Evolutionary conservation across 2,113 vertebrate genomes (phyloP).

Genomic region (Peromyscus polionotus): DNA sequence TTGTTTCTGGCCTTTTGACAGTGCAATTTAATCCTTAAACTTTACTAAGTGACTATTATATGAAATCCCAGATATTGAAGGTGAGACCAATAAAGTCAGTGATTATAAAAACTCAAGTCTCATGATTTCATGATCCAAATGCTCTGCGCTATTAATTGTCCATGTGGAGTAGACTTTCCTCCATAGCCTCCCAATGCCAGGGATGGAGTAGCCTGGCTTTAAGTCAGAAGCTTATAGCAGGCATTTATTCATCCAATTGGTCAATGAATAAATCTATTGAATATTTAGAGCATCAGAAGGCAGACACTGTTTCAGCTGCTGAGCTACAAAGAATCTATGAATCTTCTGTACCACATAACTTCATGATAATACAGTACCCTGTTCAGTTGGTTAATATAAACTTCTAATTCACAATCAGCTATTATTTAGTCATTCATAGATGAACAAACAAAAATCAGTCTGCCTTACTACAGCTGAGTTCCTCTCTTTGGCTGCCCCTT

Average conservation of each 20-base stretch:
- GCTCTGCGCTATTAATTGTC: background rate
- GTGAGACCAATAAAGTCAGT: slow-evolving; percentile 26
- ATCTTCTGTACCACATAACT: background rate
- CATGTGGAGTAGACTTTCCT: background rate
- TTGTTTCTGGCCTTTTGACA: background rate
- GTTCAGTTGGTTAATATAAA: background rate
- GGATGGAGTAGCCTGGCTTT: background rate
- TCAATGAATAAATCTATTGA: background rate
- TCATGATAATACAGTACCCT: background rate
- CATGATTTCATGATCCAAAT: background rate
- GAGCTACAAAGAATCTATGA: background rate
- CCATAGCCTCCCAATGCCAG: background rate
- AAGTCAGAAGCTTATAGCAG: background rate
- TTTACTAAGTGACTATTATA: background rate
- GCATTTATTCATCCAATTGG: background rate
- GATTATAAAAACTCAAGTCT: background rate
- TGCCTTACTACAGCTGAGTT: background rate
- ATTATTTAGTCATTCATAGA: background rate
- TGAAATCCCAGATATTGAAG: background rate
- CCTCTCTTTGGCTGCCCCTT: background rate
- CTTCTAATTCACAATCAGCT: background rate
- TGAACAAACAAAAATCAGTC: background rate
- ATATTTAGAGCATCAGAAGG: background rate
- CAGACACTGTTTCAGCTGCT: background rate
- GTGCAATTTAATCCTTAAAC: background rate